These are phyloP conservation scores for Pygoscelis antarcticus DNA, from an alignment of 2,113 vertebrate species.

Conservation along the genomic window DNA sequence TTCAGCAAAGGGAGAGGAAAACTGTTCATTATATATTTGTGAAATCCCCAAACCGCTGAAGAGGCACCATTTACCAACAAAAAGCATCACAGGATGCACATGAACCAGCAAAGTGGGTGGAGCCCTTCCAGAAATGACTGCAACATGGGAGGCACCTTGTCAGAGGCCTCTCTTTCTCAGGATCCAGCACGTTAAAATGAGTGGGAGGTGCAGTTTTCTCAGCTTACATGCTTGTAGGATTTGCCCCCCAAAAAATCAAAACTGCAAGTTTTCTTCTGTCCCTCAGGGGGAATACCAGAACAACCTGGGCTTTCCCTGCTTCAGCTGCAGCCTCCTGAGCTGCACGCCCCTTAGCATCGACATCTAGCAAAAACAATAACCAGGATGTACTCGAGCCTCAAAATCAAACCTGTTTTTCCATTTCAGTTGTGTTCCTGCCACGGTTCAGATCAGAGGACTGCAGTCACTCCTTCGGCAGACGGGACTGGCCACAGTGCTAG, in stretches of 20 bases:
- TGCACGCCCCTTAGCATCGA: not conserved
- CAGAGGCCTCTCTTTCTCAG: conserved; percentile 36
- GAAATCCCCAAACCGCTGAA: conserved; percentile 59
- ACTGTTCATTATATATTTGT: conserved; percentile 38
- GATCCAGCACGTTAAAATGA: not conserved
- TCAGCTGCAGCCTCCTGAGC: not conserved
- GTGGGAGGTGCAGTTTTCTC: conserved; percentile 37
- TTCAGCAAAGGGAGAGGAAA: conserved; percentile 46
- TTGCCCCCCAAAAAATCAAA: conserved; percentile 8
- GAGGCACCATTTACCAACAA: conserved; percentile 59
- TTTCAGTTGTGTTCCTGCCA: not conserved
- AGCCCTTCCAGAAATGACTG: conserved; percentile 59
- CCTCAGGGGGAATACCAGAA: conserved; percentile 58
- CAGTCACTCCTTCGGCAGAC: not conserved
- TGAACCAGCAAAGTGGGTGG: conserved; percentile 1
- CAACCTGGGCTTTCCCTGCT: not conserved
- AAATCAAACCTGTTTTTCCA: not conserved
- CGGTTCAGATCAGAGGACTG: not conserved
- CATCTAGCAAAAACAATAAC: not conserved
- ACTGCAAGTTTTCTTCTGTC: not conserved
- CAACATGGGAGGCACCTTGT: not conserved
- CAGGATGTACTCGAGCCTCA: not conserved
- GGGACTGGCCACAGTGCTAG: not conserved
- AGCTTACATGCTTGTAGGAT: not conserved
- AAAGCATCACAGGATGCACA: conserved; percentile 56